Evolutionary conservation across 2,888 invertebrate species (phyloP).

Genomic region (Latrodectus hesperus): DNA sequence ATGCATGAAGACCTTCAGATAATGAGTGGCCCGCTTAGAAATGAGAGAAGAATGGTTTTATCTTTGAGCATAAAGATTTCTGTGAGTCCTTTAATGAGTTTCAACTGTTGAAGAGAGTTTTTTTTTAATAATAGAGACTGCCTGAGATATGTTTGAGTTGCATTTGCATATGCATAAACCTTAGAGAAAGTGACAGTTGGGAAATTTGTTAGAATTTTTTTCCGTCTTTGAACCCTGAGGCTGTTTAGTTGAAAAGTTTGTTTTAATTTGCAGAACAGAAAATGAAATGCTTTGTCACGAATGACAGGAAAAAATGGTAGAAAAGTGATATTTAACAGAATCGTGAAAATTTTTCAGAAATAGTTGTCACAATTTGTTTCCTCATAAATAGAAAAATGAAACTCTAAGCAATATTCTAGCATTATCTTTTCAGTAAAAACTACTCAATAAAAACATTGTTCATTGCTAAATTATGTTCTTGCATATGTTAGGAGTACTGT

Average conservation of each 20-base stretch:
- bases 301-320: too few relatives aligned
- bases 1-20: slow-evolving; percentile 24
- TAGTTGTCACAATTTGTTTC: too few relatives aligned
- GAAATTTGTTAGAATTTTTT: slow-evolving; percentile 16
- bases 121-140: background rate
- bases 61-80: slow-evolving; percentile 15
- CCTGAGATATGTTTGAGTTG: background rate
- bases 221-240: background rate
- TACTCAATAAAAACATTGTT: too few relatives aligned
- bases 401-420: too few relatives aligned
- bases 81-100: slow-evolving; percentile 26
- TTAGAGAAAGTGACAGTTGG: slow-evolving; percentile 24
- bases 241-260: slow-evolving; percentile 31
- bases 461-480: too few relatives aligned
- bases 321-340: background rate
- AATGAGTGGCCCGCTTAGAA: slow-evolving; percentile 1
- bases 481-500: too few relatives aligned
- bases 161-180: slow-evolving; percentile 43
- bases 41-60: slow-evolving; percentile 11
- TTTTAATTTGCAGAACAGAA: slow-evolving; percentile 16
- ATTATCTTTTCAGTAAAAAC: too few relatives aligned
- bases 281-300: background rate
- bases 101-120: slow-evolving; percentile 29
- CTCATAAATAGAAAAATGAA: too few relatives aligned
- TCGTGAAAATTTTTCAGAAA: background rate